Conservation (phyloP, 2,797 vertebrate species). For the Aselliscus stoliczkanus region DNA sequence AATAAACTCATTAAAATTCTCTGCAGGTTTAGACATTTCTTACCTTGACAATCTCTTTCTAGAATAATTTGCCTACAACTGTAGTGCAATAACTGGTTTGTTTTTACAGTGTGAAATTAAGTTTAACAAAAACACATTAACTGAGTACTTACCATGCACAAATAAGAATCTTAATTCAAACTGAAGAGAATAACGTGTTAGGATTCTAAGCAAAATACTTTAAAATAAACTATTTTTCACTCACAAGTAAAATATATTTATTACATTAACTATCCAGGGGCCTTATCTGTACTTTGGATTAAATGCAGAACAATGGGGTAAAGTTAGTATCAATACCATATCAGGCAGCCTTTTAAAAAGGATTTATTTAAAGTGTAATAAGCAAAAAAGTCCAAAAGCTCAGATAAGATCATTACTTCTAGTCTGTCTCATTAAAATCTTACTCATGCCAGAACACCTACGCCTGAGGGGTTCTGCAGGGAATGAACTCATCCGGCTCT, state of each 20-base stretch:
- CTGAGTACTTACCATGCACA: not conserved
- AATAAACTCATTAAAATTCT: too few species aligned
- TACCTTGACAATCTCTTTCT: not conserved
- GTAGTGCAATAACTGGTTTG: not conserved
- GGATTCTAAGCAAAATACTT: not conserved
- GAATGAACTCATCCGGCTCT: not conserved
- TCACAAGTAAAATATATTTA: not conserved
- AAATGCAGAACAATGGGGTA: not conserved
- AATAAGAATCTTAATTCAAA: not conserved
- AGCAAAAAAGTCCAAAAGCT: not conserved
- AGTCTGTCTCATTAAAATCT: constrained; percentile 5
- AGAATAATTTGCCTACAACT: not conserved
- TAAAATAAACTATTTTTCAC: not conserved
- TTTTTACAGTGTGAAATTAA: constrained; percentile 1
- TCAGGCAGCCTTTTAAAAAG: not conserved
- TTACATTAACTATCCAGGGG: not conserved
- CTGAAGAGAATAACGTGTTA: not conserved
- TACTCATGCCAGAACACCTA: not conserved
- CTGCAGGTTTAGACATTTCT: too few species aligned
- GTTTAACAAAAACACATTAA: not conserved
- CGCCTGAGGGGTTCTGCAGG: not conserved
- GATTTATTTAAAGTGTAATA: not conserved
- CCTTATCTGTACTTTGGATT: not conserved
- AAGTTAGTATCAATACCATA: not conserved
- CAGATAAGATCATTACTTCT: not conserved